These are phyloP conservation scores for Tretioscincus oriximinensis DNA, from an alignment of 2,113 vertebrate species.

Conservation along the genomic window DNA sequence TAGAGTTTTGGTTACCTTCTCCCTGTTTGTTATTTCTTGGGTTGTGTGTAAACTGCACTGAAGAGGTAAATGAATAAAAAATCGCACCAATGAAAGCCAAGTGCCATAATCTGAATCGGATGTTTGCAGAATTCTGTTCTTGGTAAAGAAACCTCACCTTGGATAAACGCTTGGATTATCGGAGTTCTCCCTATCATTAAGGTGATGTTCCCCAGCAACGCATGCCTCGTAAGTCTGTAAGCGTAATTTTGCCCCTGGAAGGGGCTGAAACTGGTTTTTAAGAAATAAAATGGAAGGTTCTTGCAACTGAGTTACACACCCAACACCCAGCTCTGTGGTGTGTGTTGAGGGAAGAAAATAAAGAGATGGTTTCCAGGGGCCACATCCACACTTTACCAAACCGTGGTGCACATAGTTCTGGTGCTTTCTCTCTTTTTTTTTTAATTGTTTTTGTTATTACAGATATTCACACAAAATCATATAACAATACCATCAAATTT, in stretches of 20 bases:
- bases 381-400: no score
- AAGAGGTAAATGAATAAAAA: neutral
- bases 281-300: no score
- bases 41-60: constrained; percentile 29
- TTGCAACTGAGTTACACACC: neutral
- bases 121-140: neutral
- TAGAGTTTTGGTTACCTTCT: neutral
- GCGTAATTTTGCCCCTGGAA: neutral
- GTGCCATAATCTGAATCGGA: neutral
- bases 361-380: no score
- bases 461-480: no score
- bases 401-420: no score
- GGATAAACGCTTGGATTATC: neutral
- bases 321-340: neutral
- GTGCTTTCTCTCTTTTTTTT: no score
- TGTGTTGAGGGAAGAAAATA: no score
- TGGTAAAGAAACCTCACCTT: neutral
- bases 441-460: no score
- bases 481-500: no score
- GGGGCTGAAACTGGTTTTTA: neutral
- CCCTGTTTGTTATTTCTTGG: constrained; percentile 10
- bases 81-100: neutral
- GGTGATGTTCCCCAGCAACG: neutral
- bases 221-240: neutral
- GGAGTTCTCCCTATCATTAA: neutral